Conservation (phyloP, 2,888 invertebrate species). For the Tachystola acroxantha region DNA sequence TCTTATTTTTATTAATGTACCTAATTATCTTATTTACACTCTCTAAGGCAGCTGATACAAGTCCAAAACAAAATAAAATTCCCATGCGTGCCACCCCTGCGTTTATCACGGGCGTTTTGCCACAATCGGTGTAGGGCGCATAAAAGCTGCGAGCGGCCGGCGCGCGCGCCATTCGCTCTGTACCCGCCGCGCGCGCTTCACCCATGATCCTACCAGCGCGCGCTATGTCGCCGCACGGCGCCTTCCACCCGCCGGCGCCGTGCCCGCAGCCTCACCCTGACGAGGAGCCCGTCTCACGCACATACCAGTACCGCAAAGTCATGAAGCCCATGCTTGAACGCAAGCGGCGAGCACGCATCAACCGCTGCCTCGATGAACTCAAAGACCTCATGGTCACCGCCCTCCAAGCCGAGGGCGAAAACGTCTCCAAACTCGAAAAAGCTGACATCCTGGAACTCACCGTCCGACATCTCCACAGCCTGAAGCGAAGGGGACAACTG, state of each 20-base stretch:
- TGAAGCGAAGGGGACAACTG: slow-evolving; percentile 83
- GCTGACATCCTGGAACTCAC: slow-evolving; percentile 92
- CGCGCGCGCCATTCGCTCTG: slow-evolving; percentile 73
- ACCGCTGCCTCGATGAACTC: slow-evolving; percentile 92
- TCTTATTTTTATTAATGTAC: too few species aligned
- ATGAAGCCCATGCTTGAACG: slow-evolving; percentile 95
- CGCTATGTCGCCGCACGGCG: slow-evolving; percentile 72
- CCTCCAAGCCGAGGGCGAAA: slow-evolving; percentile 91
- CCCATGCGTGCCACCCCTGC: slow-evolving; percentile 54
- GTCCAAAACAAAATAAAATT: slow-evolving; percentile 8
- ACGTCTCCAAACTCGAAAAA: slow-evolving; percentile 91
- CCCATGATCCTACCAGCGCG: slow-evolving; percentile 71
- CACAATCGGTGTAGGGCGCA: slow-evolving; percentile 74
- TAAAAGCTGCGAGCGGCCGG: slow-evolving; percentile 59
- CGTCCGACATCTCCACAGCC: slow-evolving; percentile 89
- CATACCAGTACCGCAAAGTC: slow-evolving; percentile 94
- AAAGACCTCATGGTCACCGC: slow-evolving; percentile 93
- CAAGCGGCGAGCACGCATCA: slow-evolving; percentile 91
- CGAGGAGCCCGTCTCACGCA: slow-evolving; percentile 86
- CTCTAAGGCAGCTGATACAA: not conserved
- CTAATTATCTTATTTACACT: too few species aligned
- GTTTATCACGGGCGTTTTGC: slow-evolving; percentile 76
- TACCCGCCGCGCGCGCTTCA: slow-evolving; percentile 66
- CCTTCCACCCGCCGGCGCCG: slow-evolving; percentile 69
- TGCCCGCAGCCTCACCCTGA: slow-evolving; percentile 61